phyloP scores from a whole-genome alignment of 2,113 vertebrate species.

The Apus apus region DNA sequence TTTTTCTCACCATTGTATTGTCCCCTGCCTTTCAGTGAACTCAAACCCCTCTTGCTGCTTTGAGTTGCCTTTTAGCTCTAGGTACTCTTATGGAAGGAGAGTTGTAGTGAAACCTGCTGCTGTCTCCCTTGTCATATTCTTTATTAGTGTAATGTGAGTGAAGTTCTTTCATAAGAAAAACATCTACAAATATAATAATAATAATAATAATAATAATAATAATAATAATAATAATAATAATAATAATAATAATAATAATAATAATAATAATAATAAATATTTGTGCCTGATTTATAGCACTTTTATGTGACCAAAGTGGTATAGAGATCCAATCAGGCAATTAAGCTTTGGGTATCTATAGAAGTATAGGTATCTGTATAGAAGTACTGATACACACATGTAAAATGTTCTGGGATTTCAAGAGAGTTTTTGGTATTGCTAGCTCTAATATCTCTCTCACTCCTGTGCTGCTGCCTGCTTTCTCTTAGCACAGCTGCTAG shows the following conservation, averaged over 20 bases:
- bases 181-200: background rate
- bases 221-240: background rate
- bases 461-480: background rate
- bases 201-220: background rate
- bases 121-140: background rate
- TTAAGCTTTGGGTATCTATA: background rate
- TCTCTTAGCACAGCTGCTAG: background rate
- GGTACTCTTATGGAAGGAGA: background rate
- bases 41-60: background rate
- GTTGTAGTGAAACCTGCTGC: background rate
- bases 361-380: background rate
- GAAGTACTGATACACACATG: background rate
- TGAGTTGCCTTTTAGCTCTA: background rate
- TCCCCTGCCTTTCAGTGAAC: background rate
- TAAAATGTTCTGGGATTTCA: background rate
- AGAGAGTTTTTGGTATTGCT: background rate
- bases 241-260: background rate
- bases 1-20: background rate
- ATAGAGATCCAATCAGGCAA: background rate
- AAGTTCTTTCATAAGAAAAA: background rate
- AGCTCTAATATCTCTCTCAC: background rate
- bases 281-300: background rate
- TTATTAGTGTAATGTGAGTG: background rate
- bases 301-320: background rate
- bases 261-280: background rate